A percentile compares a stretch with the other conserved stretches of the same genome.
Conservation (phyloP, 2,113 vertebrate species). For the Circaetus gallicus region DNA sequence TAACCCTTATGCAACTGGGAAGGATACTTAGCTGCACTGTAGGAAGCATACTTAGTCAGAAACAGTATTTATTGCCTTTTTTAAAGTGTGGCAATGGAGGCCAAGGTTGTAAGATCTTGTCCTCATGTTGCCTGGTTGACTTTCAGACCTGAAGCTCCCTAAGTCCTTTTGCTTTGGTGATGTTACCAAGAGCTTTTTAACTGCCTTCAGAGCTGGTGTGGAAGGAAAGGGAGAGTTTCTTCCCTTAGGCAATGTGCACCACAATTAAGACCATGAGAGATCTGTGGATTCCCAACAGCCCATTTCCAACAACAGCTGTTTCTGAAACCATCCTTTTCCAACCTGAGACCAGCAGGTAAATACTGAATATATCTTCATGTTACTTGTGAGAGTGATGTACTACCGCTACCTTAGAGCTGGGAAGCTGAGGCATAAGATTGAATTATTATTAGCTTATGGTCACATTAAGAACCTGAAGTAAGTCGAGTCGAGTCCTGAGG, state of each 20-base stretch:
- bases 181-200: background rate
- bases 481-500: background rate
- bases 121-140: background rate
- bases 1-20: background rate
- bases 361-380: background rate
- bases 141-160: background rate
- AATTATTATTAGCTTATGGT: background rate
- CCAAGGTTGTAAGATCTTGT: background rate
- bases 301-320: background rate
- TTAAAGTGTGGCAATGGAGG: background rate
- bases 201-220: background rate
- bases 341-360: background rate
- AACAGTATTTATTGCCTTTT: background rate
- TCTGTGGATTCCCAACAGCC: background rate
- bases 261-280: background rate
- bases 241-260: background rate
- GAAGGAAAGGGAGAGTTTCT: background rate
- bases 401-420: background rate
- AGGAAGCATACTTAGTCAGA: background rate
- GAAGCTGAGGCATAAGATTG: background rate
- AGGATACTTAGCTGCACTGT: background rate
- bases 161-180: background rate
- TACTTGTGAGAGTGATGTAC: background rate
- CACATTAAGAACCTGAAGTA: background rate
- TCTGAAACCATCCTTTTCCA: background rate